Conservation (phyloP, 2,888 invertebrate species). For the Sinopyrophorus schimmeli region DNA sequence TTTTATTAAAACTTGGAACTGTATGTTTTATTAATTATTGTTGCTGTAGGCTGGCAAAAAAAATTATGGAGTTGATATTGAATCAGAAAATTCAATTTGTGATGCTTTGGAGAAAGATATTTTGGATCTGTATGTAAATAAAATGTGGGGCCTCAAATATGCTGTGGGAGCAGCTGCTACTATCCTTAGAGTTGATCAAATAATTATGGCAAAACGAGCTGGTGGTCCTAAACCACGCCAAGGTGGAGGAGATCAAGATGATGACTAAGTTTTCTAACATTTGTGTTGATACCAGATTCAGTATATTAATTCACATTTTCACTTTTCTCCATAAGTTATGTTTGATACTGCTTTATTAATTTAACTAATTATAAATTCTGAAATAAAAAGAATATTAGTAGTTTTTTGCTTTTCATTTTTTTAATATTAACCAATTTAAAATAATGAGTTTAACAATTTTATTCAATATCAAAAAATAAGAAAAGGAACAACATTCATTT, state of each 20-base stretch:
- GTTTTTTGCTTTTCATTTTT: too few relatives aligned
- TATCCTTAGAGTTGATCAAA: conserved; percentile 92
- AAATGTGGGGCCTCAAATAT: conserved; percentile 94
- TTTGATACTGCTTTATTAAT: too few relatives aligned
- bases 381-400: too few relatives aligned
- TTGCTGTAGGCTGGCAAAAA: conserved; percentile 70
- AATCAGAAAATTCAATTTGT: conserved; percentile 71
- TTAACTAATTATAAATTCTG: too few relatives aligned
- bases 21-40: conserved; percentile 10
- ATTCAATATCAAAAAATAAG: too few relatives aligned
- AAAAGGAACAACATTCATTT: too few relatives aligned
- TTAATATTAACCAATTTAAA: too few relatives aligned
- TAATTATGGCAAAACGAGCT: conserved; percentile 97
- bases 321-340: too few relatives aligned
- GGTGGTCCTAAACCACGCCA: conserved; percentile 87
- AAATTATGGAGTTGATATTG: conserved; percentile 80
- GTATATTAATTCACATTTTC: too few relatives aligned
- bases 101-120: conserved; percentile 80
- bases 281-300: too few relatives aligned
- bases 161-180: conserved; percentile 92
- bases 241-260: conserved; percentile 67
- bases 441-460: too few relatives aligned
- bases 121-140: conserved; percentile 80
- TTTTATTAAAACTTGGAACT: conserved; percentile 26
- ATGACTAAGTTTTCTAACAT: conserved; percentile 58